Base-by-base conservation (phyloP, 2,113 vertebrate genomes). In the Centropristis striata region DNA sequence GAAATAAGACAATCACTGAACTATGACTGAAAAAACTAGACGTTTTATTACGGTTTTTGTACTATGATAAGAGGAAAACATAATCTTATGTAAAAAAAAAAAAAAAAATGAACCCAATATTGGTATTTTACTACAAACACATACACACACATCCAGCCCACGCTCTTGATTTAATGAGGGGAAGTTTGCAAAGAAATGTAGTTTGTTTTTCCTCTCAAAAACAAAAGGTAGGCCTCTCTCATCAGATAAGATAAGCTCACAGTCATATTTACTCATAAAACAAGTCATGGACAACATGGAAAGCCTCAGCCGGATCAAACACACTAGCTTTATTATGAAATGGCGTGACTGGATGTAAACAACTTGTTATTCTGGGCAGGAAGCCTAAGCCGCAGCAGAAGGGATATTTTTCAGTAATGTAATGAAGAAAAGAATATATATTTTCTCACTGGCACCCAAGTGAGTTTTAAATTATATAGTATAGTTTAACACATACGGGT, bases 281-380 rank as follows among this genome's bases (percentile, higher is more conserved):
- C n/a, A 32, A 55, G 41, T 53, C 54, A 71, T 53, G 8, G 21
- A 44, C 7, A 39, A 15, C 42, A 36, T 13, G 6, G 2, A 15
- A 25, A 50, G 51, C 20, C 53, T 61, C 21, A 74, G 80, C 54
- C 1, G 11, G 18, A 68, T 55, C 13, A 55, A 60, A 69, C 20
- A 25, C 6, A 11, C 2, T 23, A 15, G 20, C 76, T 64, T 76
- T 67, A 65, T 82, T 61, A 65, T 57, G 16, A 72, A 80, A 78
- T 23, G 21, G 5, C 37, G 37, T 28, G 21, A 71, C 16, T 67
- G 44, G 53, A 75, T 69, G 71, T 74, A 77, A 76, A 86, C 66
- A 76, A 59, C 21, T 53, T 71, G 7, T 67, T 50, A 42, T 71
- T 81, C 73, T 78, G 77, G 84, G 76, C 73, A 27, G 16, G 16